phyloP scores from a whole-genome alignment of 2,888 invertebrate species.

The Dynastes hyllus region DNA sequence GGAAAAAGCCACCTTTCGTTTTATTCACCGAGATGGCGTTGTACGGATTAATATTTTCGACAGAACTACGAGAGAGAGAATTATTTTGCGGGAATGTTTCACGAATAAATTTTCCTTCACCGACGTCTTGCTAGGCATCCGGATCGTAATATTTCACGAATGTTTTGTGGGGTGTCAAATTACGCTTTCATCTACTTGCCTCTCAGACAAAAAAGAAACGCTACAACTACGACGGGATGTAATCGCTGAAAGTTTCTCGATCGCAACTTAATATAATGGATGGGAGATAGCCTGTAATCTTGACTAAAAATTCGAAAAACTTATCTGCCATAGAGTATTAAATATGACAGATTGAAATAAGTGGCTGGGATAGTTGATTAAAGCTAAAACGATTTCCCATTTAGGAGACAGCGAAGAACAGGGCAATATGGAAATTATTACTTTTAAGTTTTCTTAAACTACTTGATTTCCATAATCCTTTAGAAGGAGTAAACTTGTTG shows the following conservation, averaged over 20 bases:
- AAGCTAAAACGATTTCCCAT: no score
- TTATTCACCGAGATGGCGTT: neutral
- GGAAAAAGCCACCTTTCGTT: neutral
- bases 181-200: slow-evolving; percentile 28
- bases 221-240: neutral
- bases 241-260: slow-evolving; percentile 19
- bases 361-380: neutral
- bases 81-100: slow-evolving; percentile 4
- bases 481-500: no score
- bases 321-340: neutral
- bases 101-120: slow-evolving; percentile 26
- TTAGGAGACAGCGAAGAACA: no score
- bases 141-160: slow-evolving; percentile 29
- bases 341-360: neutral
- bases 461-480: no score
- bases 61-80: neutral
- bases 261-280: neutral
- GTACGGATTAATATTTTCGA: slow-evolving; percentile 17
- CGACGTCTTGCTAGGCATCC: slow-evolving; percentile 10
- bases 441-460: no score
- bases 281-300: slow-evolving; percentile 12
- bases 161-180: slow-evolving; percentile 28
- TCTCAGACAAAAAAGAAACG: neutral
- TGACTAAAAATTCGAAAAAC: neutral
- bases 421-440: no score